Evolutionary conservation across 2,888 invertebrate genomes (phyloP).

Genomic region (Scrobipalpa costella): DNA sequence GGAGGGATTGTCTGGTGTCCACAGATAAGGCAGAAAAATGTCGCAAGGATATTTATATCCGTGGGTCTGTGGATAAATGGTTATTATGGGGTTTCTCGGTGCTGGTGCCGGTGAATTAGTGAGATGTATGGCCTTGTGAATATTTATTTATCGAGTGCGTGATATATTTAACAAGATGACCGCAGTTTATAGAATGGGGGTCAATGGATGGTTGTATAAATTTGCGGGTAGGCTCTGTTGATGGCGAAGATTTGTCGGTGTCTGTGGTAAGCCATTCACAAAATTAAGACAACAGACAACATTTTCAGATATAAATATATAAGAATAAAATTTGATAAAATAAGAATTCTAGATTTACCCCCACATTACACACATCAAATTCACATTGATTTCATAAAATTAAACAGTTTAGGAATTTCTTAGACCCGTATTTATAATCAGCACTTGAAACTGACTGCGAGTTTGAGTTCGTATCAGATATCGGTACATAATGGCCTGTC

Average conservation of each 20-base stretch:
- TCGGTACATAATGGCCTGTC: too few relatives aligned
- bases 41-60: constrained; percentile 72
- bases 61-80: constrained; percentile 69
- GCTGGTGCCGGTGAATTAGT: constrained; percentile 70
- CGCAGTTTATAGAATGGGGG: constrained; percentile 20
- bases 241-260: not conserved
- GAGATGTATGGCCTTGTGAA: constrained; percentile 73
- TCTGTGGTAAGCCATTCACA: not conserved
- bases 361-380: too few relatives aligned
- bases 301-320: too few relatives aligned
- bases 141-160: constrained; percentile 71
- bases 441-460: too few relatives aligned
- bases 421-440: too few relatives aligned
- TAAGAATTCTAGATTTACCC: too few relatives aligned
- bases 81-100: constrained; percentile 71
- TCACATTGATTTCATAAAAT: too few relatives aligned
- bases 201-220: not conserved
- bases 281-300: not conserved
- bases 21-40: constrained; percentile 79
- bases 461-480: too few relatives aligned
- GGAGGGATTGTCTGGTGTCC: constrained; percentile 61
- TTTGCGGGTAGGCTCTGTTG: not conserved
- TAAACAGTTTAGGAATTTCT: too few relatives aligned
- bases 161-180: constrained; percentile 52
- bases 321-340: too few relatives aligned